phyloP scores from a whole-genome alignment of 2,797 vertebrate species.

The Gymnothorax javanicus region DNA sequence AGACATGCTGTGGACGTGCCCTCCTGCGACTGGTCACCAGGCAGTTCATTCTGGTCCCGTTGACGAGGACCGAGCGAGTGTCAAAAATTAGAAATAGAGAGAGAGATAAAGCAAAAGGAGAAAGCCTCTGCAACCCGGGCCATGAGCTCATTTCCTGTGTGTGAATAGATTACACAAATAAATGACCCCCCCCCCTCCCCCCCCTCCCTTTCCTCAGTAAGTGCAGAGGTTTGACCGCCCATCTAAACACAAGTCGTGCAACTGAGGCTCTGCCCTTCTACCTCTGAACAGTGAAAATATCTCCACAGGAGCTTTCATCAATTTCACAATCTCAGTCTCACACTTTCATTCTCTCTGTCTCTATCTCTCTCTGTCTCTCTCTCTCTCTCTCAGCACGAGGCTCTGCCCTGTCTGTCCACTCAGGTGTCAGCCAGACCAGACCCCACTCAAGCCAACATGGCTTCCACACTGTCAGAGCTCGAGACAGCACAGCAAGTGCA shows the following conservation, averaged over 20 bases:
- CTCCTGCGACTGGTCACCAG: slow-evolving; percentile 43
- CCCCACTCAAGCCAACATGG: not conserved
- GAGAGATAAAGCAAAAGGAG: slow-evolving; percentile 14
- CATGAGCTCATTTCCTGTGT: slow-evolving; percentile 40
- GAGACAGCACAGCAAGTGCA: not conserved
- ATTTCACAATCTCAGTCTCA: not conserved
- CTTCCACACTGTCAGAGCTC: not conserved
- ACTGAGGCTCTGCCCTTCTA: not conserved
- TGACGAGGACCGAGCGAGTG: slow-evolving; percentile 8
- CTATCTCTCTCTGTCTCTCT: too few relatives aligned
- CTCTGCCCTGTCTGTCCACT: not conserved
- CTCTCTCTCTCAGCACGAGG: not conserved
- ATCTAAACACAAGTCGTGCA: not conserved
- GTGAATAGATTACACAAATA: slow-evolving; percentile 52
- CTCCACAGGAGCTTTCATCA: not conserved
- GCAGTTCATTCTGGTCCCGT: slow-evolving; percentile 57
- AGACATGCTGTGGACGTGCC: slow-evolving; percentile 43
- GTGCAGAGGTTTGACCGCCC: not conserved
- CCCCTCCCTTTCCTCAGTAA: slow-evolving; percentile 32
- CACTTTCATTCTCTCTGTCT: too few relatives aligned
- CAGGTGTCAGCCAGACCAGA: not conserved
- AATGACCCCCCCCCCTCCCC: slow-evolving; percentile 22
- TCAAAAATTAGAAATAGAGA: slow-evolving; percentile 1
- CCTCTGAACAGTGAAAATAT: not conserved
- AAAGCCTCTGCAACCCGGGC: slow-evolving; percentile 27